These are phyloP conservation scores for Littorina saxatilis DNA, from an alignment of 1,140 invertebrate genomes.

Conservation along the genomic window DNA sequence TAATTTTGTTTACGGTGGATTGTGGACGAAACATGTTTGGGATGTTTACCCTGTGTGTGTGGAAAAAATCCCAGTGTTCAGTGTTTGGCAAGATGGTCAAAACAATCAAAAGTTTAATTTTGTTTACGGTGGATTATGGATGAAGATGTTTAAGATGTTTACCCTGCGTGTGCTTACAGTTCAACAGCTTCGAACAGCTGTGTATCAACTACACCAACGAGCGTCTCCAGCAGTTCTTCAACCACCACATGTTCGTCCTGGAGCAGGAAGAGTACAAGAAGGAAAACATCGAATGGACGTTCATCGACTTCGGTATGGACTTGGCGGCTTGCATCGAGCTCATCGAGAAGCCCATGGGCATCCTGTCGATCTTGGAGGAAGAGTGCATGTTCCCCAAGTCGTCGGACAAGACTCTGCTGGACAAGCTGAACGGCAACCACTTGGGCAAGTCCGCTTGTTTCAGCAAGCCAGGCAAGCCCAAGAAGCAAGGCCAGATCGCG, in stretches of 20 bases:
- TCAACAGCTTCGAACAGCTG: slow-evolving; percentile 76
- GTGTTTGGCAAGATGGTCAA: too few relatives aligned
- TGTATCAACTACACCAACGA: slow-evolving; percentile 82
- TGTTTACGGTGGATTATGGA: too few relatives aligned
- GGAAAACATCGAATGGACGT: slow-evolving; percentile 97
- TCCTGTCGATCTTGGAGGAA: slow-evolving; percentile 98
- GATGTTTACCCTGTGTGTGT: too few relatives aligned
- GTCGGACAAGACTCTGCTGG: slow-evolving; percentile 88
- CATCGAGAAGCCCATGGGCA: slow-evolving; percentile 98
- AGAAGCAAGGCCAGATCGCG: slow-evolving; percentile 94
- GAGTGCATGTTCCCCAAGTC: slow-evolving; percentile 98
- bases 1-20: too few relatives aligned
- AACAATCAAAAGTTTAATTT: too few relatives aligned
- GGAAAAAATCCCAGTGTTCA: too few relatives aligned
- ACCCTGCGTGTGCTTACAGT: slow-evolving; percentile 81
- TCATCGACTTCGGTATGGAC: slow-evolving; percentile 99
- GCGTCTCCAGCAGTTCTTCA: slow-evolving; percentile 98
- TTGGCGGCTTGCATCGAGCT: slow-evolving; percentile 97
- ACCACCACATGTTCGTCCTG: slow-evolving; percentile 97
- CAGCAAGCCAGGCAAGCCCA: slow-evolving; percentile 97
- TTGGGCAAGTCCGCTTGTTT: slow-evolving; percentile 98
- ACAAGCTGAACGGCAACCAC: slow-evolving; percentile 98
- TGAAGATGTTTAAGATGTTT: too few relatives aligned
- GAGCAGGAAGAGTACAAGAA: slow-evolving; percentile 95
- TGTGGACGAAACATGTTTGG: too few relatives aligned